A percentile compares a stretch with the other conserved stretches of the same genome.
These are phyloP conservation scores for Astyanax mexicanus DNA, from an alignment of 2,797 vertebrate genomes.

Conservation along the genomic window DNA sequence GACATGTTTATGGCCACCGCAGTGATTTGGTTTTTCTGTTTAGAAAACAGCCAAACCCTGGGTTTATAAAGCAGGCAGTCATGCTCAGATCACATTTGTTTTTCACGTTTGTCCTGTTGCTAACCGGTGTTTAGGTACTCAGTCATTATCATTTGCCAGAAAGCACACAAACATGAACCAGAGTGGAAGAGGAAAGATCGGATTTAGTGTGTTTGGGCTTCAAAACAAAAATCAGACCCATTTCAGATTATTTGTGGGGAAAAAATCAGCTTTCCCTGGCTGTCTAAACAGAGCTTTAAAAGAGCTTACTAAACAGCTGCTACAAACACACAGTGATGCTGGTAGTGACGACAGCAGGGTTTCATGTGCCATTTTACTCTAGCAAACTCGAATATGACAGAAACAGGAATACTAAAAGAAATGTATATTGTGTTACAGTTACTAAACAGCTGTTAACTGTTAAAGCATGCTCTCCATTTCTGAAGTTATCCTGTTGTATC, in stretches of 20 bases:
- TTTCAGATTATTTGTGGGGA: constrained; percentile 9
- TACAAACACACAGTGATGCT: neutral
- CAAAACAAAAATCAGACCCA: neutral
- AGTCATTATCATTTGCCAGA: neutral
- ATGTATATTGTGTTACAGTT: no score
- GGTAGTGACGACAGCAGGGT: neutral
- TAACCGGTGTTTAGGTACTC: constrained; percentile 18
- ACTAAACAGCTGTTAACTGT: no score
- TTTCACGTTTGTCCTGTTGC: neutral
- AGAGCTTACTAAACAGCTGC: neutral
- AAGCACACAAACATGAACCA: neutral
- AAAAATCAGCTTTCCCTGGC: neutral
- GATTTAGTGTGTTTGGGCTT: constrained; percentile 20
- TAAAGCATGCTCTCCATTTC: no score
- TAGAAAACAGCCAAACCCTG: constrained; percentile 17
- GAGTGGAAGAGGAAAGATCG: constrained; percentile 19
- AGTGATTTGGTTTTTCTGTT: constrained; percentile 10
- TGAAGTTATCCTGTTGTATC: no score
- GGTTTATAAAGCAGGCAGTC: neutral
- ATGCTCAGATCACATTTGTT: neutral
- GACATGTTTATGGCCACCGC: constrained; percentile 9
- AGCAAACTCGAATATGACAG: no score
- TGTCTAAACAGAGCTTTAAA: constrained; percentile 1
- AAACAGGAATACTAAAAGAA: no score
- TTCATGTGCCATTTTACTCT: no score